These are phyloP conservation scores for Zosterops lateralis DNA, from an alignment of 2,113 vertebrate species.

Conservation along the genomic window DNA sequence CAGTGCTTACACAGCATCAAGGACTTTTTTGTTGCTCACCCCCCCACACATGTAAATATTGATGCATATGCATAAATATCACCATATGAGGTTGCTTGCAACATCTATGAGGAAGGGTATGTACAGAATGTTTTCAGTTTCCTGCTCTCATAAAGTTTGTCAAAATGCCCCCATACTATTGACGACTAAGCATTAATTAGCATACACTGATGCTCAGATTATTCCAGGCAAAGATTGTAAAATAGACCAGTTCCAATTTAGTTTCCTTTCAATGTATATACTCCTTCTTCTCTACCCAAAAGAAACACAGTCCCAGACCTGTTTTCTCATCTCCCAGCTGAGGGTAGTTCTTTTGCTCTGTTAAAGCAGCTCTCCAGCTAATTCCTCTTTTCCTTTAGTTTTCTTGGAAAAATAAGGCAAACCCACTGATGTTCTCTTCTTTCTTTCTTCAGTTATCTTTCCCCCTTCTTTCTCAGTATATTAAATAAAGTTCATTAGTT, in stretches of 20 bases:
- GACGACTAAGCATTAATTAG: not conserved
- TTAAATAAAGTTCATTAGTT: not conserved
- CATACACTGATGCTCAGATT: not conserved
- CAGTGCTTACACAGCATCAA: rapidly evolving
- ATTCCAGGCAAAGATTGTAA: not conserved
- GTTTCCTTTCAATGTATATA: not conserved
- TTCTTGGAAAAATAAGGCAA: not conserved
- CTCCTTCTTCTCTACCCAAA: not conserved
- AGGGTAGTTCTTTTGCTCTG: not conserved
- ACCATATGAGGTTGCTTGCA: not conserved
- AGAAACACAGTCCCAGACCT: not conserved
- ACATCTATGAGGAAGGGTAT: not conserved
- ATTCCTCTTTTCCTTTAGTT: not conserved
- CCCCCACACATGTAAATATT: not conserved
- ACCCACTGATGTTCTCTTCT: not conserved
- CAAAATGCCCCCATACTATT: not conserved
- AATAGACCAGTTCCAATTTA: not conserved
- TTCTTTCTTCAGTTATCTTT: not conserved
- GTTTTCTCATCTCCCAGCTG: not conserved
- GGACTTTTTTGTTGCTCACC: not conserved
- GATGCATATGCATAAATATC: not conserved
- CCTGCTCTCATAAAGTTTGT: not conserved
- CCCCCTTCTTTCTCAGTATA: not conserved
- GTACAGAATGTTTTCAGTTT: not conserved
- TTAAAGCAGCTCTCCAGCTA: not conserved